A percentile compares a stretch with the other conserved stretches of the same genome.
These are phyloP conservation scores for Salvelinus sp. DNA, from an alignment of 2,113 vertebrate species.

Conservation along the genomic window DNA sequence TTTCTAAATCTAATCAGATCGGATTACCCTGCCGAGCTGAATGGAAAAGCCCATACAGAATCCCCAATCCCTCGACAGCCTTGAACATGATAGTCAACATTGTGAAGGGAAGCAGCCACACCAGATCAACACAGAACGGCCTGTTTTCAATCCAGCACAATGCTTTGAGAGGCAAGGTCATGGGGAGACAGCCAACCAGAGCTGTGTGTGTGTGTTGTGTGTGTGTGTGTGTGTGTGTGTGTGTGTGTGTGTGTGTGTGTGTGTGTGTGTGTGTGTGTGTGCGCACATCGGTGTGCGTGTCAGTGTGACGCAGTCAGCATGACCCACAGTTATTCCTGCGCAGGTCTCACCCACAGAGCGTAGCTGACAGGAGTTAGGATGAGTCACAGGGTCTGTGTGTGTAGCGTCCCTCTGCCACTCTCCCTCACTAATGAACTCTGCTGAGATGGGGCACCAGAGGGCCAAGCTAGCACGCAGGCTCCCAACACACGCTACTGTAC, in stretches of 20 bases:
- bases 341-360: slow-evolving; percentile 6
- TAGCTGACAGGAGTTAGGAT: slow-evolving; percentile 8
- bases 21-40: not conserved
- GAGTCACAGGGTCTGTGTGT: slow-evolving; percentile 10
- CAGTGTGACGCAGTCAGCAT: not conserved
- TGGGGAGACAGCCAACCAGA: not conserved
- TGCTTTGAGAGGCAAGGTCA: slow-evolving; percentile 1
- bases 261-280: not conserved
- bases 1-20: slow-evolving; percentile 3
- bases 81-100: not conserved
- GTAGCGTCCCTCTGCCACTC: not conserved
- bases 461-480: too few relatives aligned
- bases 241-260: slow-evolving; percentile 10
- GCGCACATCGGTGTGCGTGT: too few relatives aligned
- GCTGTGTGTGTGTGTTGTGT: not conserved
- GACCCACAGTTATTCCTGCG: slow-evolving; percentile 6
- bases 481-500: too few relatives aligned
- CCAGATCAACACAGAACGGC: not conserved
- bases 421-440: too few relatives aligned
- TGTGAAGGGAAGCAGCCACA: not conserved
- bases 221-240: slow-evolving; percentile 3
- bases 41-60: slow-evolving; percentile 2
- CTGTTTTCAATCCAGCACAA: slow-evolving; percentile 17
- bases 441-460: too few relatives aligned
- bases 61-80: not conserved